Evolutionary conservation across 1,140 invertebrate genomes (phyloP).

Genomic region (Pogonomyrmex barbatus): DNA sequence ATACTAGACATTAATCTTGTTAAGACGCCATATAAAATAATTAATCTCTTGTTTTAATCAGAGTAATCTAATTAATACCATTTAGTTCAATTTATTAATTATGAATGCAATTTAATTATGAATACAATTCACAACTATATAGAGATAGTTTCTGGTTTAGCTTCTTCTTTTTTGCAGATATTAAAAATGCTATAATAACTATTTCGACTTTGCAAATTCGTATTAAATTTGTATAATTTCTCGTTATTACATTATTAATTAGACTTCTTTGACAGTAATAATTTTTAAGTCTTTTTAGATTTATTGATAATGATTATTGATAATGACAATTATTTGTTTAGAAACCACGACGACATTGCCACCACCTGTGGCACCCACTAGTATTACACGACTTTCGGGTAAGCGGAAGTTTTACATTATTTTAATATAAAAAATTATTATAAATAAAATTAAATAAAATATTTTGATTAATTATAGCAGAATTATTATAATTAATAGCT

Average conservation of each 20-base stretch:
- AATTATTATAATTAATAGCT: background rate
- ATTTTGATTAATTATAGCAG: too few species aligned
- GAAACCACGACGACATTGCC: conserved; percentile 48
- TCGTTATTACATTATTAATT: conserved; percentile 14
- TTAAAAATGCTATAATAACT: background rate
- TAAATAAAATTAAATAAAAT: too few species aligned
- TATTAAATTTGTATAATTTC: background rate
- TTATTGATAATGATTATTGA: background rate
- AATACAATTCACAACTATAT: background rate
- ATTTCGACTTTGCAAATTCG: background rate
- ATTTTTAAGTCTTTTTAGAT: background rate
- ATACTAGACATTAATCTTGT: conserved; percentile 41
- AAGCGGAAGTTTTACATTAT: conserved; percentile 27
- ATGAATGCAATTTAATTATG: conserved; percentile 12
- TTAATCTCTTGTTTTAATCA: conserved; percentile 72
- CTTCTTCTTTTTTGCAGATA: background rate
- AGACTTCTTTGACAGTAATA: background rate
- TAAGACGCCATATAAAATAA: conserved; percentile 62
- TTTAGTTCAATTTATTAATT: conserved; percentile 56
- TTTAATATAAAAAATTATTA: conserved; percentile 10
- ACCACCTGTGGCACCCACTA: background rate
- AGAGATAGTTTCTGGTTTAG: conserved; percentile 38
- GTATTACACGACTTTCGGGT: conserved; percentile 23
- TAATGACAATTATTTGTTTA: conserved; percentile 37
- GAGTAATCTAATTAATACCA: conserved; percentile 59